phyloP scores from a whole-genome alignment of 1,140 invertebrate species.

The Daktulosphaira vitifoliae region DNA sequence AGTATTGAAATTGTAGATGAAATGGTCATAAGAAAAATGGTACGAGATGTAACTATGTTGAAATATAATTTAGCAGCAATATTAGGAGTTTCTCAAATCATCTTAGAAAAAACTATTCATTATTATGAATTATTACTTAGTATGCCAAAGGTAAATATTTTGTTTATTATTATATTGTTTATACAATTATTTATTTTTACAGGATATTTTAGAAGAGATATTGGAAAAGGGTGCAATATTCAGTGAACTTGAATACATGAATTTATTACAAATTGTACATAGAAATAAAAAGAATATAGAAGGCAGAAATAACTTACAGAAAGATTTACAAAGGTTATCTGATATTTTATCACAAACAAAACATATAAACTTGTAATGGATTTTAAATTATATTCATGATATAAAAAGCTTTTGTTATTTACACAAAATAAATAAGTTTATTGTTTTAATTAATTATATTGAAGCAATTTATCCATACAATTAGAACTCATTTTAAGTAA shows the following conservation, averaged over 20 bases:
- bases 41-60: conserved; percentile 73
- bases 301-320: conserved; percentile 43
- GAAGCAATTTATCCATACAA: no score
- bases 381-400: no score
- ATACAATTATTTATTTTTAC: conserved; percentile 36
- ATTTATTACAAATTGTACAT: conserved; percentile 65
- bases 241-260: conserved; percentile 75
- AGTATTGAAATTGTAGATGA: conserved; percentile 72
- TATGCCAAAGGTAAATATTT: conserved; percentile 59
- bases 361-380: conserved; percentile 8
- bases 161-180: not conserved
- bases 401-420: no score
- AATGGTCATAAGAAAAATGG: conserved; percentile 67
- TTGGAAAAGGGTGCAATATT: conserved; percentile 74
- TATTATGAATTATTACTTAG: conserved; percentile 83
- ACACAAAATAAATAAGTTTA: no score
- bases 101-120: conserved; percentile 76
- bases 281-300: conserved; percentile 47
- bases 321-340: conserved; percentile 52
- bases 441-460: no score
- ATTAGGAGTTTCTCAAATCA: conserved; percentile 70
- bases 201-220: conserved; percentile 76
- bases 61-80: conserved; percentile 80
- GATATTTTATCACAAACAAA: conserved; percentile 48
- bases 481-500: no score